These are phyloP conservation scores for Porites divaricata DNA, from an alignment of 92 coral and sea anemone species.

Conservation along the genomic window DNA sequence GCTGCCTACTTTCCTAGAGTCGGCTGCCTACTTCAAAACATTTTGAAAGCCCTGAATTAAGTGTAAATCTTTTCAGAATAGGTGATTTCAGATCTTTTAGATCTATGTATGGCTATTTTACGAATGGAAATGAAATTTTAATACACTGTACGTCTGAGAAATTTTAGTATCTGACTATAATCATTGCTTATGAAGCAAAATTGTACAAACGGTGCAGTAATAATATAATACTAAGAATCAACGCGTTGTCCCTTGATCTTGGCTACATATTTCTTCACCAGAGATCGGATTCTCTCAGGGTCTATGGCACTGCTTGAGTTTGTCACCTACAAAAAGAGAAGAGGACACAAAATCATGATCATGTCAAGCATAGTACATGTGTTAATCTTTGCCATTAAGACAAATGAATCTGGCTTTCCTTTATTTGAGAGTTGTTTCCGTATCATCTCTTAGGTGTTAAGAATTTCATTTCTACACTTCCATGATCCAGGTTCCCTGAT, in stretches of 20 bases:
- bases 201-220: background rate
- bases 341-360: background rate
- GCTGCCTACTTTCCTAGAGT: too few relatives aligned
- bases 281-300: conserved; percentile 89
- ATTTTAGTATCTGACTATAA: background rate
- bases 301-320: conserved; percentile 96
- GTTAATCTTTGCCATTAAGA: too few relatives aligned
- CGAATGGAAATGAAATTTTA: background rate
- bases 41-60: too few relatives aligned
- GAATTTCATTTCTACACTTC: too few relatives aligned
- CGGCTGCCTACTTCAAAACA: too few relatives aligned
- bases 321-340: conserved; percentile 69
- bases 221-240: background rate
- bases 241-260: conserved; percentile 84
- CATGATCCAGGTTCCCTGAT: too few relatives aligned
- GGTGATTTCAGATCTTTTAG: background rate
- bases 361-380: background rate
- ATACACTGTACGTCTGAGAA: background rate
- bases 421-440: too few relatives aligned
- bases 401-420: too few relatives aligned
- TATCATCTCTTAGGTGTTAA: too few relatives aligned
- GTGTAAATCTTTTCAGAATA: background rate
- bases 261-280: conserved; percentile 93
- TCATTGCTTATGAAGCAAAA: background rate
- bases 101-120: background rate